Evolutionary conservation across 2,113 vertebrate species (phyloP), one percentile per base, ranked within the genome.

Genomic region (Poeciliopsis retropinna): DNA sequence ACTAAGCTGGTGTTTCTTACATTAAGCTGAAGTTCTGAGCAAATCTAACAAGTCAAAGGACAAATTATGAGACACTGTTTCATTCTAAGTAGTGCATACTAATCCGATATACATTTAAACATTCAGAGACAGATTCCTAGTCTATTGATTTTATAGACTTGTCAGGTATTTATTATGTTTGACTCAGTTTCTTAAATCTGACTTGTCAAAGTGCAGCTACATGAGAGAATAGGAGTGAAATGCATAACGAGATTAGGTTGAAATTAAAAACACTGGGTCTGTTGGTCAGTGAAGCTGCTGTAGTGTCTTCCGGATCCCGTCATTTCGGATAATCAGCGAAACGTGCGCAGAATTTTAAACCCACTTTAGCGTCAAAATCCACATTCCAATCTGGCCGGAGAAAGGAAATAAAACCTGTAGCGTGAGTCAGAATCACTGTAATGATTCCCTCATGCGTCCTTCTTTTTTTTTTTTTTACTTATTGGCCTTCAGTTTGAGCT

Each of bases 401-500:
- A 79, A 81, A 80, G 41, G 19, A 29, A 86, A 79, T 74, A 32
- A 63, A 80, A 81, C 41, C 29, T 74, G 61, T 78, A 78, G 75
- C 73, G 73, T 82, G 39, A 72, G 71, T 75, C 67, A 83, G 32
- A 62, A 76, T 51, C 32, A 66, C 37, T 61, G 29, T 27, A 47
- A 47, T 6, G 32, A 51, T 25, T 73, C 29, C 62, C 19, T 30
- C 61, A 25, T 30, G 54, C 29, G 22, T 63, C 60, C 60, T 27
- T 74, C 90, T 74, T 34, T 37, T 37, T 34, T 31, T 31, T 32
- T 34, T 37, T 37, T 37, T 37, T 37, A 91, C 73, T 92, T 91
- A 44, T 85, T 89, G 30, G 78, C 89, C 91, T 94, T 95, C 30
- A 89, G 91, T 88, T 94, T 97, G 76, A 98, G 87, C 76, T 98